Evolutionary conservation across 2,113 vertebrate genomes (phyloP).

Genomic region (Oncorhynchus masou): DNA sequence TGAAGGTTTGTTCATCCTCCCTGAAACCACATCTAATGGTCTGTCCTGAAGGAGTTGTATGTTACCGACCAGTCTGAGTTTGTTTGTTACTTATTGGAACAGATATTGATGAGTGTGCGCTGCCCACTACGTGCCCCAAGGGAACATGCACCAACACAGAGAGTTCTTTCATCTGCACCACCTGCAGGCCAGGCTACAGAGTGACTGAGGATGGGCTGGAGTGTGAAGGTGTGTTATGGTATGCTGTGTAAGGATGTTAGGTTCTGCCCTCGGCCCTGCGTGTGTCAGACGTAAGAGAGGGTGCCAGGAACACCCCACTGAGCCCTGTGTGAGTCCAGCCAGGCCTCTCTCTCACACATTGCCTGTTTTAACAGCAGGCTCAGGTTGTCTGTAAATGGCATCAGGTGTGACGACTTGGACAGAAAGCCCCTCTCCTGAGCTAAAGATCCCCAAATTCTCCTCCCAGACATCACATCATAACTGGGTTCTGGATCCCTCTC

Average conservation of each 20-base stretch:
- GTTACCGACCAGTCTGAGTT: background rate
- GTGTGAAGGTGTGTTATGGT: slow-evolving; percentile 60
- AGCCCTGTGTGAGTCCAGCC: slow-evolving; percentile 15
- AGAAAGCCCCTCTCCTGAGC: slow-evolving; percentile 28
- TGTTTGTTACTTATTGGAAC: slow-evolving; percentile 29
- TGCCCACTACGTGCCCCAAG: slow-evolving; percentile 57
- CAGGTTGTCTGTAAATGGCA: slow-evolving; percentile 45
- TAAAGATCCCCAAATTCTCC: slow-evolving; percentile 49
- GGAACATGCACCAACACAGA: slow-evolving; percentile 69
- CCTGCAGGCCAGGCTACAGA: slow-evolving; percentile 65
- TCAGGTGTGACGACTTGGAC: slow-evolving; percentile 46
- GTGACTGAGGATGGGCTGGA: slow-evolving; percentile 58
- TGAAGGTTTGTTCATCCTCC: slow-evolving; percentile 62
- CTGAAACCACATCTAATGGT: background rate
- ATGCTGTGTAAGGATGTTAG: slow-evolving; percentile 11
- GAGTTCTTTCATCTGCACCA: slow-evolving; percentile 68
- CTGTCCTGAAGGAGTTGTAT: background rate
- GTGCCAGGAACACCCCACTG: background rate
- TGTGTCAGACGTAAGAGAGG: background rate
- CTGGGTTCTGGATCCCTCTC: slow-evolving; percentile 39
- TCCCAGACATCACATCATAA: slow-evolving; percentile 68
- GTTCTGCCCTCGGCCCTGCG: background rate
- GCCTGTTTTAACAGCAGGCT: slow-evolving; percentile 29
- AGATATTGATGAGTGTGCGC: slow-evolving; percentile 73
- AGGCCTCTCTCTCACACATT: slow-evolving; percentile 9